Base-by-base conservation (phyloP, 2,797 vertebrate genomes). In the Gorsachius magnificus region DNA sequence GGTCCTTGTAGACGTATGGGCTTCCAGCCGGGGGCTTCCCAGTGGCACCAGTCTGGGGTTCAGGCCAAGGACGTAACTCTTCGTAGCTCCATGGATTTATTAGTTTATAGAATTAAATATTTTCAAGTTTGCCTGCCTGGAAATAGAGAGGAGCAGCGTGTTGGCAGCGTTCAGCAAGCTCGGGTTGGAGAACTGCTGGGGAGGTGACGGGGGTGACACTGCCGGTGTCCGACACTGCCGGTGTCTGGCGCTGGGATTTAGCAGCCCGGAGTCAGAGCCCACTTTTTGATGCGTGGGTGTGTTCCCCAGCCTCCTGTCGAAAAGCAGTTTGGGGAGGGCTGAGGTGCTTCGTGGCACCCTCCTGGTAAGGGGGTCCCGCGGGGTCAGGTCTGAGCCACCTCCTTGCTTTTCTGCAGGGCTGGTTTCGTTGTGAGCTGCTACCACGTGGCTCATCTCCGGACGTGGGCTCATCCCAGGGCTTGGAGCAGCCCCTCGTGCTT, bases 81-180 rank as follows among this genome's bases (percentile, higher is more conserved):
- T 41, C 1, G 0, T 29, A n/a, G 31, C 43, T 63, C 60, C 45
- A 1, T 1, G 11, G 38, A 24, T 24, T 36, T 36, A 6, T 2
- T 76, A 16, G 9, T 57, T 53, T 18, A 20, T 29, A 38, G 43
- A 68, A 22, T 48, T 16, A 10, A 41, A 16, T 8, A 2, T 25
- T 64, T 53, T 31, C 58, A 24, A 24, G 11, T 41, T 36, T 36
- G 31, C 35, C 3, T 31, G 13, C 7, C 43, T 79, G 48, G 53
- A 25, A 51, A 33, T 18, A 16, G 57, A 3, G 11, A 17, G 63
- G 41, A 74, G 45, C 66, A 5, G 33, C 1, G 3, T 14, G 48
- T 10, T 21, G 33, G 48, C 16, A 28, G 28, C 1, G 1, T 13
- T 41, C 6, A 0, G 15, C 15, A 4, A 26, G 10, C 13, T 10